Evolutionary conservation across 2,888 invertebrate species (phyloP).

Genomic region (Gnatocerus cornutus): DNA sequence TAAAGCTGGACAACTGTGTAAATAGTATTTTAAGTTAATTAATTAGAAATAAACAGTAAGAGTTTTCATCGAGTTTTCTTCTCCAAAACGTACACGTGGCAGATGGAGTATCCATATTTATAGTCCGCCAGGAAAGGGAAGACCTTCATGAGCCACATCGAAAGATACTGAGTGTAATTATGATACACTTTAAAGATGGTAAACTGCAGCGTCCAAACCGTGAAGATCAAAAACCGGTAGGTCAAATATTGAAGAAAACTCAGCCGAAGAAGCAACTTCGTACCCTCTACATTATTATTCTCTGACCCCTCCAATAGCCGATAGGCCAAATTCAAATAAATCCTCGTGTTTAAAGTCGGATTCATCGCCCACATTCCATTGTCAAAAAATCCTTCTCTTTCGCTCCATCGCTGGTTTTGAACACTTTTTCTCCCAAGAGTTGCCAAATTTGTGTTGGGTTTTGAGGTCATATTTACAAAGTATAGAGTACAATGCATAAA

Average conservation of each 20-base stretch:
- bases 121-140: conserved; percentile 82
- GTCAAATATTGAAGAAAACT: conserved; percentile 46
- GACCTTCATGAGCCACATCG: conserved; percentile 77
- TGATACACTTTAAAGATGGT: conserved; percentile 74
- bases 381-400: conserved; percentile 78
- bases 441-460: conserved; percentile 77
- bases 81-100: conserved; percentile 70
- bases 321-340: conserved; percentile 72
- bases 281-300: conserved; percentile 37
- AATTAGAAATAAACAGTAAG: not conserved
- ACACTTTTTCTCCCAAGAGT: conserved; percentile 75
- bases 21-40: conserved; percentile 19
- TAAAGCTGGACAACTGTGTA: conserved; percentile 2
- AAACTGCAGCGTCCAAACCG: conserved; percentile 62
- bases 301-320: conserved; percentile 51
- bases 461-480: too few relatives aligned
- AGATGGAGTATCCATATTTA: conserved; percentile 76
- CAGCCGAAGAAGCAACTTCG: conserved; percentile 39
- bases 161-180: conserved; percentile 76
- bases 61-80: conserved; percentile 10
- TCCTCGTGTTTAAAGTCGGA: conserved; percentile 75
- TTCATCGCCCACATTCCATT: conserved; percentile 83
- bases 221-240: conserved; percentile 49
- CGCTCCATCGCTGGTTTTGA: conserved; percentile 76
- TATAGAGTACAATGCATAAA: too few relatives aligned